Evolutionary conservation across 2,797 vertebrate genomes (phyloP), one percentile per base, ranked within the genome.

Genomic region (Mionectes olivaceus): DNA sequence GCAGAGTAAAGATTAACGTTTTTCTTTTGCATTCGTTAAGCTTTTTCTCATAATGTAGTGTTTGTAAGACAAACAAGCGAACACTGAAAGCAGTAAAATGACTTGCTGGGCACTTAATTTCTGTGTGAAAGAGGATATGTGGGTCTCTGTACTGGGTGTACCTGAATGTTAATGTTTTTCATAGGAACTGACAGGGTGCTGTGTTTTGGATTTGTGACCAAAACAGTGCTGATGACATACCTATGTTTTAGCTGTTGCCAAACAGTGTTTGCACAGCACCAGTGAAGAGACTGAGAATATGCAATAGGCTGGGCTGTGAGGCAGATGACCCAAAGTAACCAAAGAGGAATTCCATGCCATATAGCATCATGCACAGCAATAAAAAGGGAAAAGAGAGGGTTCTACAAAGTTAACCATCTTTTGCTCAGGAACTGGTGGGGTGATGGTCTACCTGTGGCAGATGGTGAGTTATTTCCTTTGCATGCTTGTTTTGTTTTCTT

Each of bases 251-350:
- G 30, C 13, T 78, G 2, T 65, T 69, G 60, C 65, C 84, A 28
- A 46, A 21, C 5, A 41, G 28, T 37, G 18, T 70, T 84, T 78
- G 47, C 57, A 32, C n/a, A 37, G 25, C 7, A 5, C 11, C 17
- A n/a, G n/a, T 53, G n/a, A 74, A 19, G 18, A 37, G 41, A 22
- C 0, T 46, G 30, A 33, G 44, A 14, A 13, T 81, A 39, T 5
- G 2, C 27, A 41, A 4, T 14, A 46, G 24, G 4, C 52, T 71
- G 35, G 28, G 30, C 22, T 46, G 32, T 0, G 0, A 59, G 22
- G 41, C 33, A 59, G 30, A 19, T 70, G 56, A 53, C 23, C 27
- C 2, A 12, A 41, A 30, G 23, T 67, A 70, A 57, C 39, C 35
- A 27, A 32, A 81, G 43, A 61, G n/a, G 17, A 33, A 19, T 43